Evolutionary conservation across 2,888 invertebrate genomes (phyloP).

Genomic region (Trachelus iudaicus): DNA sequence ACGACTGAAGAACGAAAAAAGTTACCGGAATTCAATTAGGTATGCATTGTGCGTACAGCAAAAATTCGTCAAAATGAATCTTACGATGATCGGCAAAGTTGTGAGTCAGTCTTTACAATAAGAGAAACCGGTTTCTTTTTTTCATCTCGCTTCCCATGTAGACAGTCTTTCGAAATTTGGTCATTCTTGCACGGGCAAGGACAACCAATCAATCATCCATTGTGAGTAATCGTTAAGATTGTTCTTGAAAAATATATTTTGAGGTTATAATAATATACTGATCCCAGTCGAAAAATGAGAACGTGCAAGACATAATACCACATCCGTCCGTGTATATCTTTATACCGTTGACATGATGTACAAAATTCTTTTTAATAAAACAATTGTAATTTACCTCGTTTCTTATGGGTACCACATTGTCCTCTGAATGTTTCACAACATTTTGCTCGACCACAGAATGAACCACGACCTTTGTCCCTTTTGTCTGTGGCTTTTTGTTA

Average conservation of each 20-base stretch:
- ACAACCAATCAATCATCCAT: constrained; percentile 20
- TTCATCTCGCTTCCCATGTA: background rate
- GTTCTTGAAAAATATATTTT: background rate
- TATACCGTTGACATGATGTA: background rate
- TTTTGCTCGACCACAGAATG: constrained; percentile 56
- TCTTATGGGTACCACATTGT: constrained; percentile 31
- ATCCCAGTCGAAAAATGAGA: background rate
- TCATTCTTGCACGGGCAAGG: constrained; percentile 16
- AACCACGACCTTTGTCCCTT: constrained; percentile 52
- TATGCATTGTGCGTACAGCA: background rate
- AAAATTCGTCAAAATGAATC: background rate
- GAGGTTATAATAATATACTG: background rate
- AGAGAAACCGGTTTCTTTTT: background rate
- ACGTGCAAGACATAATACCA: background rate
- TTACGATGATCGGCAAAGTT: background rate
- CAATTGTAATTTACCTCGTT: constrained; percentile 38
- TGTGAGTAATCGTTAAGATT: constrained; percentile 12
- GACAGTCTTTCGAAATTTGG: background rate
- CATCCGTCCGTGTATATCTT: background rate
- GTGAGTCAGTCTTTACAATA: background rate
- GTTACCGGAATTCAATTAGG: background rate
- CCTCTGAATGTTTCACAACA: constrained; percentile 38
- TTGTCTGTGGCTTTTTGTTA: constrained; percentile 50
- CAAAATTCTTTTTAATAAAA: background rate
- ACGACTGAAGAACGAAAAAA: background rate